phyloP scores from a whole-genome alignment of 2,113 vertebrate species.

The Hypanus sabinus region DNA sequence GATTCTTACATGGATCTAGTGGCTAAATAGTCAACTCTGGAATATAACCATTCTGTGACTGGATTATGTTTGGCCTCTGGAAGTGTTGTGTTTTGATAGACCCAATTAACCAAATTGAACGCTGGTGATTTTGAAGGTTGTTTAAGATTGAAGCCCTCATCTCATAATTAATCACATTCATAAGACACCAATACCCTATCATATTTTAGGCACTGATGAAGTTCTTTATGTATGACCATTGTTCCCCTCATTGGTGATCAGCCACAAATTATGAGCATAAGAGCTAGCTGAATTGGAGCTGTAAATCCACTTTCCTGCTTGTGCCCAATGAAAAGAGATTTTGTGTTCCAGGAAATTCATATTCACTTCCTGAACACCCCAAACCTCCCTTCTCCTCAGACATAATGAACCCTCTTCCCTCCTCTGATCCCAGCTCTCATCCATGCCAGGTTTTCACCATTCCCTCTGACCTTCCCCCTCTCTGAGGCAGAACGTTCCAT shows the following conservation, averaged over 20 bases:
- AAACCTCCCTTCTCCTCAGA: too few species aligned
- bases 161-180: neutral
- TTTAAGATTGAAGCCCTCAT: neutral
- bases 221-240: neutral
- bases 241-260: neutral
- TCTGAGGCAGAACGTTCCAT: too few species aligned
- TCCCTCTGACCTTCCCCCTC: too few species aligned
- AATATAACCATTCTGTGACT: too few species aligned
- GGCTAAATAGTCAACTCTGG: too few species aligned
- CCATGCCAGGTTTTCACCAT: too few species aligned
- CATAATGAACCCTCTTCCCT: too few species aligned
- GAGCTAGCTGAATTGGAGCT: neutral
- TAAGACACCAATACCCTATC: neutral
- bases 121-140: neutral
- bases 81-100: neutral
- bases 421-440: too few species aligned
- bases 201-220: neutral
- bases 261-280: neutral
- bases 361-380: neutral
- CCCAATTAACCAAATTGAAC: too few species aligned
- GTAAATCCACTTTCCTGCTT: neutral
- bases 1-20: too few species aligned
- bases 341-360: neutral
- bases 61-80: neutral
- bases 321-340: neutral